Percentiles rank a stretch among this genome's conserved stretches.
Conservation (phyloP, 2,113 vertebrate species). For the Epinephelus moara region DNA sequence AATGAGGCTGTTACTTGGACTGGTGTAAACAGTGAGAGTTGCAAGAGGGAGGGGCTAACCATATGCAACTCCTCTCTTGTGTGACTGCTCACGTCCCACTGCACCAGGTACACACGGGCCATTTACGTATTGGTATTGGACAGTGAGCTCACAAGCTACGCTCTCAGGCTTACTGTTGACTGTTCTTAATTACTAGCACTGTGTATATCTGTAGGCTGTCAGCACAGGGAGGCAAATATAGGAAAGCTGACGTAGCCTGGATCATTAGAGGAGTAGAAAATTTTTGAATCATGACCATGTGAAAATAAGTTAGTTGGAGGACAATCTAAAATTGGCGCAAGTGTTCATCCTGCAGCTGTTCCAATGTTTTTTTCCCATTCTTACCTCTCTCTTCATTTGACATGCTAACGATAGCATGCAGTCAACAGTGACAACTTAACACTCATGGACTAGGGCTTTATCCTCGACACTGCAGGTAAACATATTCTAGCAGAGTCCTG, state of each 20-base stretch:
- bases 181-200: not conserved
- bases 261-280: not conserved
- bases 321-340: not conserved
- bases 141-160: not conserved
- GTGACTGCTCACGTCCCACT: not conserved
- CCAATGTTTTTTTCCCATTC: no score
- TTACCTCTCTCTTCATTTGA: no score
- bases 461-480: not conserved
- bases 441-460: not conserved
- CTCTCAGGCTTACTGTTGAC: not conserved
- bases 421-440: not conserved
- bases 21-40: slow-evolving; percentile 6
- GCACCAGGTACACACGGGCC: not conserved
- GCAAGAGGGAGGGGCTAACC: not conserved
- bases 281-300: not conserved
- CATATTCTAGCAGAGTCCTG: slow-evolving; percentile 9
- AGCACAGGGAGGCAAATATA: not conserved
- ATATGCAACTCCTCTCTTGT: not conserved
- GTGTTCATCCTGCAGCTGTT: not conserved
- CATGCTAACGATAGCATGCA: not conserved
- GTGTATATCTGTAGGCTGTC: not conserved
- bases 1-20: slow-evolving; percentile 19
- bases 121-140: not conserved
- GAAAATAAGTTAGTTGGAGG: not conserved
- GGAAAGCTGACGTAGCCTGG: not conserved